Percentiles rank a stretch among this genome's conserved stretches.
Evolutionary conservation across 2,888 invertebrate species (phyloP).

Genomic region (Pedicia rivosa): DNA sequence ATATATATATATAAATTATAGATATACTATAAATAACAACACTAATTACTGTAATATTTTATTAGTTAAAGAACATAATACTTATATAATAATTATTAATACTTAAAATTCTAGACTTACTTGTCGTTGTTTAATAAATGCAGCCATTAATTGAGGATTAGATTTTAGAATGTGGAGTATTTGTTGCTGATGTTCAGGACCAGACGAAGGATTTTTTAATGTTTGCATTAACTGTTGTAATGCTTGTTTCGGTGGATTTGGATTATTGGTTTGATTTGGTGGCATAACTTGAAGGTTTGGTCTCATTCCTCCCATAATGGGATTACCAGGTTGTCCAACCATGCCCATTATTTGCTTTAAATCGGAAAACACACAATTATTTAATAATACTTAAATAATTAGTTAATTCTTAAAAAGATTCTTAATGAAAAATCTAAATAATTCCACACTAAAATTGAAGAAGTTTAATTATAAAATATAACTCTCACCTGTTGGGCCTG

Average conservation of each 20-base stretch:
- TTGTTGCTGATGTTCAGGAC: slow-evolving; percentile 79
- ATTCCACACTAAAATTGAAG: too few species aligned
- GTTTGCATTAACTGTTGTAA: slow-evolving; percentile 79
- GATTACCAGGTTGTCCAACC: slow-evolving; percentile 22
- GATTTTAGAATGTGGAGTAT: slow-evolving; percentile 79
- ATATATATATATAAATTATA: background rate
- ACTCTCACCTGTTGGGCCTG: slow-evolving; percentile 28
- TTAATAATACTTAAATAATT: slow-evolving; percentile 2
- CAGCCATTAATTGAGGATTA: slow-evolving; percentile 90
- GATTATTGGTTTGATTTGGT: slow-evolving; percentile 22
- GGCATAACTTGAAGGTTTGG: slow-evolving; percentile 23
- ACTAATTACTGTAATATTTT: too few species aligned
- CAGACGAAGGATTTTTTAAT: slow-evolving; percentile 69
- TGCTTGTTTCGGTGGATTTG: slow-evolving; percentile 42
- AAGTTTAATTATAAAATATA: too few species aligned
- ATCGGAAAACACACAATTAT: too few species aligned
- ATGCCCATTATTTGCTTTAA: slow-evolving; percentile 25
- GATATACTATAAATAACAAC: background rate
- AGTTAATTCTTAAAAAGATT: background rate
- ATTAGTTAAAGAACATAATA: too few species aligned
- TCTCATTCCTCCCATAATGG: slow-evolving; percentile 15
- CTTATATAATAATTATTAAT: too few species aligned
- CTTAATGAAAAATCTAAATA: slow-evolving; percentile 9
- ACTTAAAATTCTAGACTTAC: slow-evolving; percentile 23
- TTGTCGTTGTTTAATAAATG: slow-evolving; percentile 80